Base-by-base conservation (phyloP, 2,797 vertebrate species). In the Staurois parvus region DNA sequence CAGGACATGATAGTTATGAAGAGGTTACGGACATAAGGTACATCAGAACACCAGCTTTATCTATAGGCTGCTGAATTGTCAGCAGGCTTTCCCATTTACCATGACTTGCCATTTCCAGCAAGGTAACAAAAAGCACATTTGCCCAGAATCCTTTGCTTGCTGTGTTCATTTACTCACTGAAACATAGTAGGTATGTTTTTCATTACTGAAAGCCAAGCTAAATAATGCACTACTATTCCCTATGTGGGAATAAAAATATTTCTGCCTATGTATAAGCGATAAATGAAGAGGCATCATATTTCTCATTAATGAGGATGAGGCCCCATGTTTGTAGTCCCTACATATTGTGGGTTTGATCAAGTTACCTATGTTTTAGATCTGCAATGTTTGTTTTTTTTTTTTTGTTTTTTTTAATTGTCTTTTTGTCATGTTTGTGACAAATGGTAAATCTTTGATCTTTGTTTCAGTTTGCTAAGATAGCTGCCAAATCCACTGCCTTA, bases 401-500 rank as follows among this genome's bases (percentile, higher is more conserved):
- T 24, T 62, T n/a, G 7, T 19, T 68, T 37, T 13, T 62, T n/a
- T 12, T 34, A 32, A 72, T 8, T n/a, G 9, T 73, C 10, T 73
- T 11, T 6, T 34, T 67, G 10, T 67, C 24, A 21, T 40, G 17
- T 83, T 64, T 75, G 19, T 72, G 30, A 45, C 32, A 28, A 68
- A 48, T 17, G 37, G 11, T 68, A 8, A 42, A 32, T 28, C n/a
- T 32, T 62, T 70, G 15, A 40, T 45, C 30, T n/a, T 32, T 11
- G 40, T 28, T 81, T 74, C 26, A 70, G 30, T 67, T n/a, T 29
- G n/a, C 59, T 26, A 29, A 66, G 21, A 15, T 62, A 42, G 12
- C 80, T 86, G 85, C 85, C 85, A 86, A 86, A 86, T 78, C 29
- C 30, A 83, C 67, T 83, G 74, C 75, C 85, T 83, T 82, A 86